Conservation (phyloP, 2,113 vertebrate genomes). For the Xyrauchen texanus region DNA sequence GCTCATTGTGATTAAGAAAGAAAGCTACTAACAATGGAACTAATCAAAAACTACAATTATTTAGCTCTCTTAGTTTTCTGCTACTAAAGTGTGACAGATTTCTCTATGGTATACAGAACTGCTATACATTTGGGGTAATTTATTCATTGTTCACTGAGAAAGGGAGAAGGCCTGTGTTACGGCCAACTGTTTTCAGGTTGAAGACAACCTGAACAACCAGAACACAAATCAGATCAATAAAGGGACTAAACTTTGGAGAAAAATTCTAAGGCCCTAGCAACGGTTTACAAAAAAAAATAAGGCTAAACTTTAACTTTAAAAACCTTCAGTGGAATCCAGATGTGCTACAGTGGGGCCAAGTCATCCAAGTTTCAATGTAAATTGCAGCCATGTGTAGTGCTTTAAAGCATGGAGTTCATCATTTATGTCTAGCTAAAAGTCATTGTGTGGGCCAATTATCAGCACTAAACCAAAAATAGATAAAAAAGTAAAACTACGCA, state of each 20-base stretch:
- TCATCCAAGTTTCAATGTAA: constrained; percentile 36
- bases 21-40: constrained; percentile 1
- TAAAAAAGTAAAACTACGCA: constrained; percentile 31
- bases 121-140: constrained; percentile 37
- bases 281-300: constrained; percentile 23
- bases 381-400: constrained; percentile 33
- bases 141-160: constrained; percentile 42
- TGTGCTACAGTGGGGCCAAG: constrained; percentile 17
- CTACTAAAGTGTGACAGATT: constrained; percentile 43
- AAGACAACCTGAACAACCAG: not conserved
- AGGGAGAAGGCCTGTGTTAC: constrained; percentile 28
- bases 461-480: constrained; percentile 15
- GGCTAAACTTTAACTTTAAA: constrained; percentile 18
- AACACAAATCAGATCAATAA: not conserved
- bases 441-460: constrained; percentile 41
- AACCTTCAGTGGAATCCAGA: constrained; percentile 33
- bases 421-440: constrained; percentile 47
- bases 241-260: not conserved
- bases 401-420: constrained; percentile 25
- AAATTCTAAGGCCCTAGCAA: not conserved
- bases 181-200: constrained; percentile 13
- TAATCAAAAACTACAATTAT: constrained; percentile 37
- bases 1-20: constrained; percentile 54
- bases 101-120: constrained; percentile 30
- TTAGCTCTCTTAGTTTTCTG: constrained; percentile 13